Evolutionary conservation across 2,888 invertebrate species (phyloP).

Genomic region (Agrochola circellaris): DNA sequence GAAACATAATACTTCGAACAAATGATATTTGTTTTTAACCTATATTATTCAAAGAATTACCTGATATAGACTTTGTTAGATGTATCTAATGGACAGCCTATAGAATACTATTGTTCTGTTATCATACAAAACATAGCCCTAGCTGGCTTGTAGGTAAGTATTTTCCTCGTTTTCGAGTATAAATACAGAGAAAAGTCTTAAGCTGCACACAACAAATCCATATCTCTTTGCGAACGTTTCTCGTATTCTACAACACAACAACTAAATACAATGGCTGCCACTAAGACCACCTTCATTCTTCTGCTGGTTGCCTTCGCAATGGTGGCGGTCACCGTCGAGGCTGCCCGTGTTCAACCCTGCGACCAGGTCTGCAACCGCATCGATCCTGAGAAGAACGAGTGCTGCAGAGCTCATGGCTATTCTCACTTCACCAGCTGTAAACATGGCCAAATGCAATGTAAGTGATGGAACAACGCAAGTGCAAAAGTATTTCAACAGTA

Average conservation of each 20-base stretch:
- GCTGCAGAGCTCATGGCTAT: conserved; percentile 43
- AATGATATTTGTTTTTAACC: neutral
- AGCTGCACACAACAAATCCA: conserved; percentile 12
- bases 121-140: neutral
- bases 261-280: conserved; percentile 30
- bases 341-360: conserved; percentile 25
- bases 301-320: conserved; percentile 43
- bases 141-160: neutral
- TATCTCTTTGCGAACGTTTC: conserved; percentile 23
- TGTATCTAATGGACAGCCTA: neutral
- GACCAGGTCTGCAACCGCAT: conserved; percentile 40
- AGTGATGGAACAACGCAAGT: neutral
- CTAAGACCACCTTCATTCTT: conserved; percentile 40
- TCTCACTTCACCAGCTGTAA: neutral
- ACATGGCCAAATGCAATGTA: conserved; percentile 16
- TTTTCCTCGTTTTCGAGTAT: conserved; percentile 18
- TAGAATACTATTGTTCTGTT: neutral
- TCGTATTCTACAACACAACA: neutral
- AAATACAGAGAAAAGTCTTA: conserved; percentile 7
- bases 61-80: neutral
- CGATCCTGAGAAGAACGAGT: conserved; percentile 20
- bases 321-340: conserved; percentile 36
- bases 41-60: neutral
- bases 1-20: too few relatives aligned
- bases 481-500: neutral